phyloP scores from a whole-genome alignment of 2,113 vertebrate species.

The Ptychochromis oligacanthus region DNA sequence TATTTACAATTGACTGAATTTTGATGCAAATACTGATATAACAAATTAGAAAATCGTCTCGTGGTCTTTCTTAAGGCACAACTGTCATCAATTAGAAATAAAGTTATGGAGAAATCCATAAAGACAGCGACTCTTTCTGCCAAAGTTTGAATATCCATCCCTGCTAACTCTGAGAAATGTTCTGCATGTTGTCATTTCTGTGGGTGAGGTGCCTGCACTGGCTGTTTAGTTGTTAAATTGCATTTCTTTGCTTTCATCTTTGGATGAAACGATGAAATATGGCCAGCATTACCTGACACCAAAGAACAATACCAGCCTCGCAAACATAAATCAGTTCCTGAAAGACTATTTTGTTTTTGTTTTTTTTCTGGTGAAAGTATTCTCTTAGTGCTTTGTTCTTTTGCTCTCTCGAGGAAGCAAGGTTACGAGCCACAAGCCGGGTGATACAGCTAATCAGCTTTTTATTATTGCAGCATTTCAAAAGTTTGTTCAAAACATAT shows the following conservation, averaged over 20 bases:
- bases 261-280: slow-evolving; percentile 63
- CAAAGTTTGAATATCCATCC: slow-evolving; percentile 32
- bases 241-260: slow-evolving; percentile 62
- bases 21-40: background rate
- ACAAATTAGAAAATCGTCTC: background rate
- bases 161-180: slow-evolving; percentile 3
- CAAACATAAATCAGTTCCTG: slow-evolving; percentile 58
- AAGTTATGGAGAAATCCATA: slow-evolving; percentile 12
- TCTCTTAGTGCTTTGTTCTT: slow-evolving; percentile 30
- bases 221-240: slow-evolving; percentile 50
- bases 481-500: slow-evolving; percentile 34
- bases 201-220: slow-evolving; percentile 1
- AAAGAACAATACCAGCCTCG: slow-evolving; percentile 54
- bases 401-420: slow-evolving; percentile 20
- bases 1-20: background rate
- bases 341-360: slow-evolving; percentile 39
- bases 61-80: background rate
- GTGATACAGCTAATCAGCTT: slow-evolving; percentile 22
- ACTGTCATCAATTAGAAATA: slow-evolving; percentile 14
- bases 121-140: background rate
- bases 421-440: slow-evolving; percentile 24
- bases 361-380: slow-evolving; percentile 13
- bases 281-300: slow-evolving; percentile 56
- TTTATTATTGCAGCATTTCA: slow-evolving; percentile 39
- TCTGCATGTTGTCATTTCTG: slow-evolving; percentile 22